phyloP scores from a whole-genome alignment of 2,113 vertebrate genomes.

The Murina feae region DNA sequence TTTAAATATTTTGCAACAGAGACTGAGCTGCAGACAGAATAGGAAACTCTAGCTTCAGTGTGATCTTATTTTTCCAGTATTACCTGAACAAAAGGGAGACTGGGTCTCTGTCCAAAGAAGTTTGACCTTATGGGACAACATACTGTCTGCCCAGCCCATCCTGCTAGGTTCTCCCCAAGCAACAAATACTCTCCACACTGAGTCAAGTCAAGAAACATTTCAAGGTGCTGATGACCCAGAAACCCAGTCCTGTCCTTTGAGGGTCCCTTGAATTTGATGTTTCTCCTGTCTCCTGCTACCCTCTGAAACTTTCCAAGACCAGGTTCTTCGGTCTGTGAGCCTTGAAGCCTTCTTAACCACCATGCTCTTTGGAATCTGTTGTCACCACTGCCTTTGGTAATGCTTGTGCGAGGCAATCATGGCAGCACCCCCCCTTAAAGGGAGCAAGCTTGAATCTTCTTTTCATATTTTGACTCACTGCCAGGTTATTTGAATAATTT shows the following conservation, averaged over 20 bases:
- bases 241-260: constrained; percentile 85
- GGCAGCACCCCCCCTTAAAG: background rate
- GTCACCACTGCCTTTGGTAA: background rate
- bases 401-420: background rate
- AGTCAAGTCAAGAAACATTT: constrained; percentile 91
- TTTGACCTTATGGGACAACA: constrained; percentile 78
- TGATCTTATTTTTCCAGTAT: constrained; percentile 87
- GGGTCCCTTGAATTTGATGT: background rate
- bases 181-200: constrained; percentile 91
- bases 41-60: fast-evolving
- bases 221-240: constrained; percentile 88
- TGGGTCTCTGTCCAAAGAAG: constrained; percentile 90
- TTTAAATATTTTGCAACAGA: background rate
- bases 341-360: background rate
- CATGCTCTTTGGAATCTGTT: background rate
- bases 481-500: constrained; percentile 53
- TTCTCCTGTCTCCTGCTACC: background rate
- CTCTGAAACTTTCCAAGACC: background rate
- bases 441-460: background rate
- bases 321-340: background rate
- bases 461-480: constrained; percentile 5
- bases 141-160: constrained; percentile 87
- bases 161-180: constrained; percentile 90
- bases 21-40: fast-evolving
- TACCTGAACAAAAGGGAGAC: constrained; percentile 83